These are phyloP conservation scores for Bombus consobrinus DNA, from an alignment of 1,140 invertebrate species.

Conservation along the genomic window DNA sequence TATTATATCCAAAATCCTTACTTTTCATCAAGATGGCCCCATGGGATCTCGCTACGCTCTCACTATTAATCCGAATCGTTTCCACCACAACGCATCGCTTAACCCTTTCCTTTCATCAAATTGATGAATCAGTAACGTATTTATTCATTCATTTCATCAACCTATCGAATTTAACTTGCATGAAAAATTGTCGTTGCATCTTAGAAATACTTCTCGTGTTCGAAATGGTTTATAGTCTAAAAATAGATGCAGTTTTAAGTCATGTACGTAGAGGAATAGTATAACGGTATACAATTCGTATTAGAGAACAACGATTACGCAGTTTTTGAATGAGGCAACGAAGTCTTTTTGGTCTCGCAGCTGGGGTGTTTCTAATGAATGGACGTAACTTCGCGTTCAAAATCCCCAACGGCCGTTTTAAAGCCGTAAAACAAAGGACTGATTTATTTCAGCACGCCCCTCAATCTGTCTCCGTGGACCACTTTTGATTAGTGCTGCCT, in stretches of 20 bases:
- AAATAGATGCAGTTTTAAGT: background rate
- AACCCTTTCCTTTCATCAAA: constrained; percentile 45
- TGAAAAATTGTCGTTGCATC: background rate
- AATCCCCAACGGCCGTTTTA: constrained; percentile 77
- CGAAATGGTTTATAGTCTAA: background rate
- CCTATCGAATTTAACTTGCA: background rate
- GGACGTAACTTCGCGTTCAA: constrained; percentile 70
- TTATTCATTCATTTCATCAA: background rate
- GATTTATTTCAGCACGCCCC: constrained; percentile 77
- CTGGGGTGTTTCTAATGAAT: constrained; percentile 75
- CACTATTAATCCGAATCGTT: constrained; percentile 72
- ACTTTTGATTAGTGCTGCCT: constrained; percentile 73
- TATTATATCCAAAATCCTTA: constrained; percentile 21
- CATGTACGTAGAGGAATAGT: too few species aligned
- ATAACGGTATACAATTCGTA: background rate
- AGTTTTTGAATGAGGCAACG: constrained; percentile 45
- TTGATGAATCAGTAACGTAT: constrained; percentile 19
- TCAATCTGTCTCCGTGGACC: constrained; percentile 75
- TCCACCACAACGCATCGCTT: constrained; percentile 57
- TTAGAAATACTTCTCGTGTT: background rate
- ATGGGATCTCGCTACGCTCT: constrained; percentile 27
- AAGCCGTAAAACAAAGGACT: constrained; percentile 77
- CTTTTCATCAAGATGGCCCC: constrained; percentile 42
- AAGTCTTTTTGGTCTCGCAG: constrained; percentile 69
- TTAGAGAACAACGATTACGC: constrained; percentile 24